phyloP scores from a whole-genome alignment of 2,113 vertebrate genomes.

The Siniperca chuatsi region DNA sequence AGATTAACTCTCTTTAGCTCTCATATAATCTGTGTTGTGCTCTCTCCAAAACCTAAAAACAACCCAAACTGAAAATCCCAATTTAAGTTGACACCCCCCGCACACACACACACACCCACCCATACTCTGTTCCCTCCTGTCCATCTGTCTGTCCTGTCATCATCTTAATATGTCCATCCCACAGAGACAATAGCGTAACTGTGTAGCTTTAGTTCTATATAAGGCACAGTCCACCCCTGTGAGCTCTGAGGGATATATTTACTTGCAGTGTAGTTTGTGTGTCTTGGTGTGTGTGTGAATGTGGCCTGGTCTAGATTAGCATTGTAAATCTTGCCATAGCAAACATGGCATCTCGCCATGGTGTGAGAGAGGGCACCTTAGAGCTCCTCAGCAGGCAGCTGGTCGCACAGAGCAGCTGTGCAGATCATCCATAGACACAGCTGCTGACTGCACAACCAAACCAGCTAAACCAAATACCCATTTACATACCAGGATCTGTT shows the following conservation, averaged over 20 bases:
- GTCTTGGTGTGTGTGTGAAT: background rate
- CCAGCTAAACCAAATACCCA: background rate
- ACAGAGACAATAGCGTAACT: constrained; percentile 19
- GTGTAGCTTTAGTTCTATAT: constrained; percentile 19
- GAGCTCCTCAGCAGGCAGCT: constrained; percentile 12
- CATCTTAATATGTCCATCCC: constrained; percentile 44
- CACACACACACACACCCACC: too few species aligned
- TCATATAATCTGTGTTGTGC: constrained; percentile 29
- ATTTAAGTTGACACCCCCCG: background rate
- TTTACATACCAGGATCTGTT: background rate
- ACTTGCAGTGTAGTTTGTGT: constrained; percentile 3
- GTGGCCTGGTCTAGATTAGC: constrained; percentile 35
- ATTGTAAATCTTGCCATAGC: constrained; percentile 51
- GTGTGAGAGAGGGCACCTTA: constrained; percentile 24
- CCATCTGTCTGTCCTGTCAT: constrained; percentile 52
- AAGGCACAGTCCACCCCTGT: background rate
- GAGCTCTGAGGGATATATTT: background rate
- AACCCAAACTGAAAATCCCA: constrained; percentile 30
- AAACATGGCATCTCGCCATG: constrained; percentile 35
- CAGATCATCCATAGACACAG: constrained; percentile 33
- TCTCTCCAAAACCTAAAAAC: background rate
- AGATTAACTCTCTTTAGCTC: constrained; percentile 48
- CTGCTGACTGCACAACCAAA: constrained; percentile 15
- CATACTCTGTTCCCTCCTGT: background rate
- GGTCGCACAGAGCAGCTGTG: constrained; percentile 22